Evolutionary conservation across 2,113 vertebrate genomes (phyloP).

Genomic region (Myocastor coypus): DNA sequence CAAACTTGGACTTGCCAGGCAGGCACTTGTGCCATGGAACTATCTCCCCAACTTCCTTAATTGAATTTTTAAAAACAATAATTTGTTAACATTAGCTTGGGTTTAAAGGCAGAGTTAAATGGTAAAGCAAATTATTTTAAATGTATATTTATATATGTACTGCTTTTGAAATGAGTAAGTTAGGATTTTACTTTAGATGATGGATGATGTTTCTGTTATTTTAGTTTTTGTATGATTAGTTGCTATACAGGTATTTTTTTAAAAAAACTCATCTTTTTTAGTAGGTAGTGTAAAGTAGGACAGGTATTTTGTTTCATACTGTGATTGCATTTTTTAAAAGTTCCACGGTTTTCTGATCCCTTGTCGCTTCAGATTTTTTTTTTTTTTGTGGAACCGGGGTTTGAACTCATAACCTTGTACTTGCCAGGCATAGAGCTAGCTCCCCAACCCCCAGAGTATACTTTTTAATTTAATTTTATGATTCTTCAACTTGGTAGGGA

Average conservation of each 20-base stretch:
- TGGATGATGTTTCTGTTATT: conserved; percentile 41
- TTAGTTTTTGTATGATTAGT: conserved; percentile 2
- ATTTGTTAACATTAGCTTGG: conserved; percentile 19
- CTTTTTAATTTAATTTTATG: no score
- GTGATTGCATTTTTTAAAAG: not conserved
- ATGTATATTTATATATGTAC: not conserved
- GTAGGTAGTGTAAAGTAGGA: conserved; percentile 28
- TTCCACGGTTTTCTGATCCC: not conserved
- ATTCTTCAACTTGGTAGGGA: conserved; percentile 16
- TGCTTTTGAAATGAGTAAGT: conserved; percentile 43
- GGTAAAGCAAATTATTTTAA: conserved; percentile 26
- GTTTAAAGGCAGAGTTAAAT: not conserved
- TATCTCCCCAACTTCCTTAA: no score
- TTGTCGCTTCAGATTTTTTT: conserved; percentile 31
- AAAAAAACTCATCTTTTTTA: not conserved
- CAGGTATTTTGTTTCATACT: not conserved
- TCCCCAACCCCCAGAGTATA: no score
- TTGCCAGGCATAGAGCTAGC: no score
- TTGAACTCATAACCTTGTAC: no score
- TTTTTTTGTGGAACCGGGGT: no score
- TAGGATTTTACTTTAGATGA: conserved; percentile 27
- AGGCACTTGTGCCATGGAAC: no score
- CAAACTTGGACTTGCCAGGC: no score
- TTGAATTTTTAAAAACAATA: not conserved
- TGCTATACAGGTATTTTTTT: not conserved